Percentiles rank a stretch among this genome's conserved stretches.
These are phyloP conservation scores for Xanthostigma xanthostigma DNA, from an alignment of 2,888 invertebrate genomes.

Conservation along the genomic window DNA sequence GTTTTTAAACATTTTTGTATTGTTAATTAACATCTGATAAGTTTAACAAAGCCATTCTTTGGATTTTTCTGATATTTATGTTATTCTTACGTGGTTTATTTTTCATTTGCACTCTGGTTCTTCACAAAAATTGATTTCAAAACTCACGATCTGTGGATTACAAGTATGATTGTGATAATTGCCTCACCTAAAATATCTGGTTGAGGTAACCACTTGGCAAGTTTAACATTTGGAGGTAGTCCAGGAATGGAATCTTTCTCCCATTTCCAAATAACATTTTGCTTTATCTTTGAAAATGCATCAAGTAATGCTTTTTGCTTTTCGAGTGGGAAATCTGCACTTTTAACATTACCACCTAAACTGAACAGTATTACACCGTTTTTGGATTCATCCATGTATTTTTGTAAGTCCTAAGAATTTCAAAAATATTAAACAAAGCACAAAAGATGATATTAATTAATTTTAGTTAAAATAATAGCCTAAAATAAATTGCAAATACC, in stretches of 20 bases:
- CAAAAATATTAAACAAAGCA: slow-evolving; percentile 1
- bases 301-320: slow-evolving; percentile 7
- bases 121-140: not conserved
- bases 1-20: too few relatives aligned
- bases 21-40: not conserved
- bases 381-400: slow-evolving; percentile 11
- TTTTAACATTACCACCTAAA: slow-evolving; percentile 12
- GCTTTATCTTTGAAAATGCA: slow-evolving; percentile 8
- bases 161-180: not conserved
- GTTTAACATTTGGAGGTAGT: slow-evolving; percentile 12
- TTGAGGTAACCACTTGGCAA: slow-evolving; percentile 15
- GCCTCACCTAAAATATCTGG: slow-evolving; percentile 11
- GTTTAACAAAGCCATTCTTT: not conserved
- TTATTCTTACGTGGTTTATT: not conserved
- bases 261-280: slow-evolving; percentile 14
- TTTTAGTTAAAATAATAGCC: too few relatives aligned
- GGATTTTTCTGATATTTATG: not conserved
- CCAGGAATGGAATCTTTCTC: slow-evolving; percentile 8
- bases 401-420: slow-evolving; percentile 10
- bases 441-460: too few relatives aligned
- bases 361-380: slow-evolving; percentile 14
- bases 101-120: not conserved
- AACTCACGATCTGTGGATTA: not conserved
- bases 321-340: slow-evolving; percentile 7
- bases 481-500: not conserved